Base-by-base conservation (phyloP, 2,888 invertebrate genomes). In the Hydroisotoma schaefferi region DNA sequence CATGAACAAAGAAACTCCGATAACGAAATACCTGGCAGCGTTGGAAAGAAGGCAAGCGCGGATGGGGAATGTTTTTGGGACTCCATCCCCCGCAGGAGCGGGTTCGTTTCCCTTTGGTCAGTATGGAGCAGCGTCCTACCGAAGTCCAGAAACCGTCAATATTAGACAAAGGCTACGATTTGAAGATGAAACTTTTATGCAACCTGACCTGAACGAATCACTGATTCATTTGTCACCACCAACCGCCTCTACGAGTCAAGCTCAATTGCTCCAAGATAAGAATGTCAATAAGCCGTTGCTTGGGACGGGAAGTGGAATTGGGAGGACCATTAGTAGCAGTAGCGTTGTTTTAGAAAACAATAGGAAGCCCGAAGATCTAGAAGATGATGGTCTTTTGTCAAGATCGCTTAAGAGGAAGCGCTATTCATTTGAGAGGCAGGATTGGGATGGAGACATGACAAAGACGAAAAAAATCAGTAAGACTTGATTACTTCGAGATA, bases 121-220 rank as follows among this genome's bases (percentile, higher is more conserved):
- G n/a, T n/a, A n/a, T n/a, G n/a, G n/a, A n/a, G 56, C 63, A 1
- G 51, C 59, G n/a, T 27, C 51, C 3, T 43, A 55, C 1, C 27
- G 52, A 20, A 15, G 47, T 29, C 20, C 59, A 3, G n/a, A n/a
- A n/a, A n/a, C n/a, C n/a, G 55, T 48, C 4, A 62, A 60, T 38
- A 63, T 63, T 18, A 28, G 59, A n/a, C 54, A 51, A 52, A 46
- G 33, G 28, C 37, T 70, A n/a, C 65, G 57, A 44, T 70, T 71
- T 55, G 66, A 69, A 15, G 64, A 69, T 59, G 67, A 68, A 12
- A 63, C 69, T 0, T 71, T 64, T 44, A 38, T 66, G 2, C 53
- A 57, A 22, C 56, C 62, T 2, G 62, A 49, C 23, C 59, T 57
- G 22, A 40, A 64, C 18, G 55, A 59, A 20, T 65, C 67, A 5